Percentiles rank a stretch among this genome's conserved stretches.
Evolutionary conservation across 2,797 vertebrate species (phyloP).

Genomic region (Myotis vivesi): DNA sequence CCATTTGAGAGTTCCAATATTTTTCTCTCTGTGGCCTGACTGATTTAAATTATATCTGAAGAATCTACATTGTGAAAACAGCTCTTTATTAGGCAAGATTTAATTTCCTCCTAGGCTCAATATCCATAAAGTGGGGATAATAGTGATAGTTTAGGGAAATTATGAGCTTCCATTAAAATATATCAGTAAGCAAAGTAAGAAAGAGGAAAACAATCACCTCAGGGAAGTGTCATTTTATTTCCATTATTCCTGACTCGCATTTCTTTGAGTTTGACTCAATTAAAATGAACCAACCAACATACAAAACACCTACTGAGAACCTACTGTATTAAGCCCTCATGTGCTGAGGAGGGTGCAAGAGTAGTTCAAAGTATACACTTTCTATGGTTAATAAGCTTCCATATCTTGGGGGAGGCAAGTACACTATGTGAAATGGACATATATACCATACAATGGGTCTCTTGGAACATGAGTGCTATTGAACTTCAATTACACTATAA

Average conservation of each 20-base stretch:
- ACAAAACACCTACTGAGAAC: neutral
- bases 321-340: neutral
- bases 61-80: neutral
- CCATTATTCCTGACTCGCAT: neutral
- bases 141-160: neutral
- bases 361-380: neutral
- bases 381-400: neutral
- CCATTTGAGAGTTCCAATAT: slow-evolving; percentile 8
- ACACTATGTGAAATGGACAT: neutral
- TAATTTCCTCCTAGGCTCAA: neutral
- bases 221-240: slow-evolving; percentile 2
- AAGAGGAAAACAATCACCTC: neutral
- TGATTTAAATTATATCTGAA: slow-evolving; percentile 31
- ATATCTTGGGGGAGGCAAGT: neutral
- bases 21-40: neutral
- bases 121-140: neutral
- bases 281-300: neutral
- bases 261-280: slow-evolving; percentile 20
- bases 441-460: neutral
- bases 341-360: neutral
- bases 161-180: slow-evolving; percentile 13
- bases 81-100: neutral
- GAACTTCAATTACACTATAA: neutral
- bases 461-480: neutral
- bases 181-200: neutral